phyloP scores from a whole-genome alignment of 1,140 invertebrate species.

The Zaprionus taronus region DNA sequence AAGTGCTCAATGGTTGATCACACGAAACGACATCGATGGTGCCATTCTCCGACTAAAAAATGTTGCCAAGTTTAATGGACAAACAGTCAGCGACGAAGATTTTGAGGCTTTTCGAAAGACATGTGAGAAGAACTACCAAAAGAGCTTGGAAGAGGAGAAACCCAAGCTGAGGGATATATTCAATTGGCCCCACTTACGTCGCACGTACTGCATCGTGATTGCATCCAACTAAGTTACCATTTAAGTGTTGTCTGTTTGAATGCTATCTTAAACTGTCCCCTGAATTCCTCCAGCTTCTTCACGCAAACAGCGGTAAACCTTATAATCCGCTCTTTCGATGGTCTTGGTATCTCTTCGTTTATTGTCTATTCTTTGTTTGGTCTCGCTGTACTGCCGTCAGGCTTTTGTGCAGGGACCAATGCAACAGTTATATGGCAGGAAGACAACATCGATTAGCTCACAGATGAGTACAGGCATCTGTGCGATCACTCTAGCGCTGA shows the following conservation, averaged over 20 bases:
- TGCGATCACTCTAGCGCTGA: neutral
- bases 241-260: neutral
- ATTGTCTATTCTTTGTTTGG: slow-evolving; percentile 72
- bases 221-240: neutral
- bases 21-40: slow-evolving; percentile 85
- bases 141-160: neutral
- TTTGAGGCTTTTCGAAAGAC: slow-evolving; percentile 82
- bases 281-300: neutral
- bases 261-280: neutral
- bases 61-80: slow-evolving; percentile 86
- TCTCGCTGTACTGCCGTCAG: slow-evolving; percentile 86
- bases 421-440: slow-evolving; percentile 85
- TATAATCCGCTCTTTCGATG: slow-evolving; percentile 87
- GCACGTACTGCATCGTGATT: neutral
- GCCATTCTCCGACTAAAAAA: slow-evolving; percentile 85
- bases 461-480: neutral
- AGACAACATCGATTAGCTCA: slow-evolving; percentile 67
- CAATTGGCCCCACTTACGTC: neutral
- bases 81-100: slow-evolving; percentile 83
- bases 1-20: slow-evolving; percentile 87
- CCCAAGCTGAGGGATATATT: neutral
- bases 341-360: slow-evolving; percentile 86
- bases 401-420: slow-evolving; percentile 85
- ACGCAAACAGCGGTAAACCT: slow-evolving; percentile 85
- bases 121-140: neutral